Evolutionary conservation across 1,140 invertebrate species (phyloP).

Genomic region (Helicorthomorpha holstii): DNA sequence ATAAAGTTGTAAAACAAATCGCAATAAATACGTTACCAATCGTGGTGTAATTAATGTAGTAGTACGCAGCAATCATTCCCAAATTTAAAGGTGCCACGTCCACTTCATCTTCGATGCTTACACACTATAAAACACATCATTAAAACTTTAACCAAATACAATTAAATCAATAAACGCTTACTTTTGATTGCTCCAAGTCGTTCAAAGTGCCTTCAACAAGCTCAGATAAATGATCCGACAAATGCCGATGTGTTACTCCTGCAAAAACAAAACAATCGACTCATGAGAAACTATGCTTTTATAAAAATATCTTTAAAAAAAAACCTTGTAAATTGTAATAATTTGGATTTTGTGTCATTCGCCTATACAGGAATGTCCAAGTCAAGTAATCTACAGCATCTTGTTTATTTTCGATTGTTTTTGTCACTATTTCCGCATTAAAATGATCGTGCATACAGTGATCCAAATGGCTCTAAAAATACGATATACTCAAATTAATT

Average conservation of each 20-base stretch:
- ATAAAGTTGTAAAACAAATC: neutral
- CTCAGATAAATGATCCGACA: conserved; percentile 97
- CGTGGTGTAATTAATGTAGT: conserved; percentile 99
- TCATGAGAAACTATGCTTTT: neutral
- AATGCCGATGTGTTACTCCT: conserved; percentile 85
- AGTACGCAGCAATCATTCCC: conserved; percentile 99
- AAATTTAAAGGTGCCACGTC: conserved; percentile 89
- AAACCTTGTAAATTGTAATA: conserved; percentile 89
- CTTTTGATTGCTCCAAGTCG: conserved; percentile 90
- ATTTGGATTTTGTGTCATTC: conserved; percentile 98
- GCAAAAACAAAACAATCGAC: neutral
- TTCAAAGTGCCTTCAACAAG: conserved; percentile 88
- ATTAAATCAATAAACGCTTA: conserved; percentile 13
- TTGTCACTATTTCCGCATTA: conserved; percentile 98
- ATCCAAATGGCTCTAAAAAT: conserved; percentile 67
- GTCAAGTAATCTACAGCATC: conserved; percentile 99
- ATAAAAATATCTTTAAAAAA: conserved; percentile 4
- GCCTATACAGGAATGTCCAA: conserved; percentile 95
- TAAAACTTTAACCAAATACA: neutral
- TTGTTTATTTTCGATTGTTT: conserved; percentile 99
- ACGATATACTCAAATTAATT: conserved; percentile 1
- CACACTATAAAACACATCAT: conserved; percentile 45
- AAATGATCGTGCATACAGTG: conserved; percentile 97
- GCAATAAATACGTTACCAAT: conserved; percentile 48
- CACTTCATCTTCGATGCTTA: conserved; percentile 95